Percentiles rank a stretch among this genome's conserved stretches.
Conservation (phyloP, 2,888 invertebrate species). For the Microplitis deprimator region DNA sequence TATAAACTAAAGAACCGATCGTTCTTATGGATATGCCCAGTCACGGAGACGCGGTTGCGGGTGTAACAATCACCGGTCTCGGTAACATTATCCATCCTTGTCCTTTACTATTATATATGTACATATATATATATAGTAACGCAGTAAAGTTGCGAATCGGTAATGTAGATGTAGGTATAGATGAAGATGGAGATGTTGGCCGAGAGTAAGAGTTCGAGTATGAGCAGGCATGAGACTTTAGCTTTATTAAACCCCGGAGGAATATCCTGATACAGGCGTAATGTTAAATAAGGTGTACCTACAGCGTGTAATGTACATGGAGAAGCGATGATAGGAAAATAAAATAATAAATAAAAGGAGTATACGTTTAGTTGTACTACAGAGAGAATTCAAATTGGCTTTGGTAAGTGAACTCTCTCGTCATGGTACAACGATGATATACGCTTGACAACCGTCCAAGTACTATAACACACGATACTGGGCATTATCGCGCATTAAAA, state of each 20-base stretch:
- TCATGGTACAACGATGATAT: conserved; percentile 52
- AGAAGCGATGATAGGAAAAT: not conserved
- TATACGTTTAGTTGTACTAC: not conserved
- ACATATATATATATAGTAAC: not conserved
- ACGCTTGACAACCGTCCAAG: conserved; percentile 45
- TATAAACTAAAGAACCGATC: conserved; percentile 17
- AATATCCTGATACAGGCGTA: not conserved
- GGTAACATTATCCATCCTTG: not conserved
- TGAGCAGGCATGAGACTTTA: not conserved
- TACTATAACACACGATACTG: conserved; percentile 43
- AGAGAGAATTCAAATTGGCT: conserved; percentile 46
- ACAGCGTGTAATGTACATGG: not conserved
- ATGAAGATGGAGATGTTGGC: not conserved
- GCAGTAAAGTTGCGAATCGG: not conserved
- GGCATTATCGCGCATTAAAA: conserved; percentile 55
- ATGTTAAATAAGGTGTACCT: not conserved
- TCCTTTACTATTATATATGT: not conserved
- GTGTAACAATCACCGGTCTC: conserved; percentile 26
- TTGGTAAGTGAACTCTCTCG: conserved; percentile 48
- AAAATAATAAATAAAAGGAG: not conserved
- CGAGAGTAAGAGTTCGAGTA: not conserved
- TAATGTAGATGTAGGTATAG: not conserved
- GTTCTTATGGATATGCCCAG: conserved; percentile 5
- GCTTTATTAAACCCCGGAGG: not conserved
- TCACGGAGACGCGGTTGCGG: conserved; percentile 20